These are phyloP conservation scores for Dasyurus viverrinus DNA, from an alignment of 2,113 vertebrate genomes.

Conservation along the genomic window DNA sequence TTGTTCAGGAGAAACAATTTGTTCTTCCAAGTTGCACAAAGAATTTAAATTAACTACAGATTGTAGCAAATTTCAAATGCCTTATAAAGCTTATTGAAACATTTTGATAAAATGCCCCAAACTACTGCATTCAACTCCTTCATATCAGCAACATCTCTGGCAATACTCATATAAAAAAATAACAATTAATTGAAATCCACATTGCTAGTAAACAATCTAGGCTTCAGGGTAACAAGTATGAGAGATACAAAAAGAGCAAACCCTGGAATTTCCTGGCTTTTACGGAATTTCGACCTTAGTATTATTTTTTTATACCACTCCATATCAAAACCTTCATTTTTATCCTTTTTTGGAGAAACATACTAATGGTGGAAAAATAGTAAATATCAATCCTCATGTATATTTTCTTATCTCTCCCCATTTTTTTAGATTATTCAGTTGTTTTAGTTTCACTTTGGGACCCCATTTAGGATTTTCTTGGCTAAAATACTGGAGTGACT, in stretches of 20 bases:
- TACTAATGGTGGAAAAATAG: conserved; percentile 5
- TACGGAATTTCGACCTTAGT: neutral
- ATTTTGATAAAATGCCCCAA: neutral
- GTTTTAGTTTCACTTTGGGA: neutral
- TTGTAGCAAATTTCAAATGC: conserved; percentile 23
- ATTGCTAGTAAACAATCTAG: conserved; percentile 15
- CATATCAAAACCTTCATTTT: conserved; percentile 25
- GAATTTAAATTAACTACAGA: conserved; percentile 38
- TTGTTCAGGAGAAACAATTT: conserved; percentile 20
- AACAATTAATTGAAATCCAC: conserved; percentile 30
- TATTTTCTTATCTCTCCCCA: neutral
- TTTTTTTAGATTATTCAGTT: neutral
- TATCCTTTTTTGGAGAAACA: conserved; percentile 1
- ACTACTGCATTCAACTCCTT: neutral
- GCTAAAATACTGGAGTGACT: neutral
- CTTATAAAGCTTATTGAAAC: conserved; percentile 3
- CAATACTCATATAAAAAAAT: conserved; percentile 11
- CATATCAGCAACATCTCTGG: conserved; percentile 8
- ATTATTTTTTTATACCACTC: conserved; percentile 33
- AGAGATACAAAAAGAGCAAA: conserved; percentile 21
- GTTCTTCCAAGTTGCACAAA: conserved; percentile 31
- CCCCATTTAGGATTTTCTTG: neutral
- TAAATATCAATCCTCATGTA: neutral
- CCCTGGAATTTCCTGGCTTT: conserved; percentile 36
- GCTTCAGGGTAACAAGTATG: conserved; percentile 14